Conservation (phyloP, 2,888 invertebrate species). For the Nomada ruficornis region DNA sequence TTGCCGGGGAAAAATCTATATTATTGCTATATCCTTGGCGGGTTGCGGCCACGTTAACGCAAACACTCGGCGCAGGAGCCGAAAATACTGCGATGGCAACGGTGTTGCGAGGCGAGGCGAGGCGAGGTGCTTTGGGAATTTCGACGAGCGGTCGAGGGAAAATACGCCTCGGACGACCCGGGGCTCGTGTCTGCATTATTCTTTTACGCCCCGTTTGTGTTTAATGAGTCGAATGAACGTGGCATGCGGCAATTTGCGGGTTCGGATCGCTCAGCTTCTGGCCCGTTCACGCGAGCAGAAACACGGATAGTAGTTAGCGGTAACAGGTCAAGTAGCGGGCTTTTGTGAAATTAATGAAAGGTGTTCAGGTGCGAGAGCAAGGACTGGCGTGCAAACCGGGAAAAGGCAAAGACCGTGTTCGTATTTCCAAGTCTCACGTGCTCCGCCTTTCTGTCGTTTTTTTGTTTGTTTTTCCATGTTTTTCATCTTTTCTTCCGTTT, state of each 20-base stretch:
- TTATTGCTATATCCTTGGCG: slow-evolving; percentile 19
- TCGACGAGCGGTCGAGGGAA: neutral
- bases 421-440: slow-evolving; percentile 54
- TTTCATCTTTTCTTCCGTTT: neutral
- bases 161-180: neutral
- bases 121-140: neutral
- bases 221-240: slow-evolving; percentile 54
- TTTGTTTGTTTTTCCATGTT: neutral
- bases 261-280: slow-evolving; percentile 27
- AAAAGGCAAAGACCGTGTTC: slow-evolving; percentile 54
- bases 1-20: slow-evolving; percentile 15
- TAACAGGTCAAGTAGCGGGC: slow-evolving; percentile 66
- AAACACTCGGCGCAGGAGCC: neutral
- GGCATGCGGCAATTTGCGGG: slow-evolving; percentile 44
- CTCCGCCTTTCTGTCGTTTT: slow-evolving; percentile 27
- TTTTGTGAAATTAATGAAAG: slow-evolving; percentile 73
- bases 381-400: slow-evolving; percentile 55
- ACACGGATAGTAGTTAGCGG: slow-evolving; percentile 49
- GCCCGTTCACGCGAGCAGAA: slow-evolving; percentile 16
- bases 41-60: neutral
- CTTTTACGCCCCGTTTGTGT: slow-evolving; percentile 45
- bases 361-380: slow-evolving; percentile 60
- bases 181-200: slow-evolving; percentile 9
- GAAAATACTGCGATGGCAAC: neutral
- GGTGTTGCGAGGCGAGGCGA: too few species aligned